A percentile compares a stretch with the other conserved stretches of the same genome.
Evolutionary conservation across 2,797 vertebrate genomes (phyloP).

Genomic region (Muscicapa comitata): DNA sequence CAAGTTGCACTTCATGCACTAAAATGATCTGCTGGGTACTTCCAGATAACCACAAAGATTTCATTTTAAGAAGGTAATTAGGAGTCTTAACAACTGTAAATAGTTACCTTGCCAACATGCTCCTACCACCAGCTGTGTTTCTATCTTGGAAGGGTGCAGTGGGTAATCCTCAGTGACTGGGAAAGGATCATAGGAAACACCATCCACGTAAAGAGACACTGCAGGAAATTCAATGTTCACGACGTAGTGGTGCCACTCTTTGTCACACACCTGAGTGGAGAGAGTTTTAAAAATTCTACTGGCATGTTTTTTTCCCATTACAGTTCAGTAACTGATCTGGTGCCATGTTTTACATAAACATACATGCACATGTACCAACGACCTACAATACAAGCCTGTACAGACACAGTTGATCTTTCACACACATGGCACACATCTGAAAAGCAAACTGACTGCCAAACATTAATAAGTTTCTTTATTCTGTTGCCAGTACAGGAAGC

Average conservation of each 20-base stretch:
- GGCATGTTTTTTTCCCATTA: neutral
- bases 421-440: neutral
- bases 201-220: slow-evolving; percentile 90
- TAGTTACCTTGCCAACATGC: slow-evolving; percentile 97
- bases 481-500: neutral
- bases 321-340: neutral
- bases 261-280: slow-evolving; percentile 87
- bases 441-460: neutral
- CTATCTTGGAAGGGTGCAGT: slow-evolving; percentile 87
- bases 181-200: slow-evolving; percentile 89
- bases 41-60: neutral
- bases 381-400: neutral
- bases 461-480: neutral
- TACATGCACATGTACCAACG: neutral
- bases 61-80: too few relatives aligned
- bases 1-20: neutral
- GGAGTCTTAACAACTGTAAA: neutral
- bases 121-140: slow-evolving; percentile 92
- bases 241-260: slow-evolving; percentile 98
- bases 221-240: slow-evolving; percentile 89
- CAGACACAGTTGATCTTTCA: neutral
- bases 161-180: slow-evolving; percentile 95
- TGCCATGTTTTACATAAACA: neutral
- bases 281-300: neutral
- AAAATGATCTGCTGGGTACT: neutral